phyloP scores from a whole-genome alignment of 2,888 invertebrate genomes.

The Nymphalis urticae region DNA sequence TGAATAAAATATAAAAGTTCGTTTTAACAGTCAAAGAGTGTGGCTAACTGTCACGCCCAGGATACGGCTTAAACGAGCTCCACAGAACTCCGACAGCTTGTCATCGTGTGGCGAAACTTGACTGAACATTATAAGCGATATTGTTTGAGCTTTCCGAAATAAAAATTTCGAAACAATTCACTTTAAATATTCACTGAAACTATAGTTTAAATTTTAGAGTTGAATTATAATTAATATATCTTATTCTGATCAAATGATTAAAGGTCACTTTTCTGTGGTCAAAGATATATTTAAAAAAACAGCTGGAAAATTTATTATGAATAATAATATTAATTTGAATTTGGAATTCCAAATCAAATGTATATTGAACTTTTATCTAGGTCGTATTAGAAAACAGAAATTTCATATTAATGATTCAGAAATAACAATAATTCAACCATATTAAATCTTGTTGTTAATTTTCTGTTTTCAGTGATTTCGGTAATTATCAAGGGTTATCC shows the following conservation, averaged over 20 bases:
- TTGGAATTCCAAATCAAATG: too few relatives aligned
- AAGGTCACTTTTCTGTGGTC: too few relatives aligned
- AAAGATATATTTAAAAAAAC: background rate
- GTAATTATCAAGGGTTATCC: too few relatives aligned
- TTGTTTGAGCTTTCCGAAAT: background rate
- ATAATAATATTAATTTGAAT: too few relatives aligned
- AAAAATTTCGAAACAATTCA: background rate
- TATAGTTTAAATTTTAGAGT: background rate
- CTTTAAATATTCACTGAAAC: background rate
- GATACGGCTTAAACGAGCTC: conserved; percentile 11
- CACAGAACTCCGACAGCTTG: conserved; percentile 13
- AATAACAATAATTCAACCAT: too few relatives aligned
- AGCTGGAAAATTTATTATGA: too few relatives aligned
- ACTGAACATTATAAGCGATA: conserved; percentile 11
- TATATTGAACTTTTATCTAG: too few relatives aligned
- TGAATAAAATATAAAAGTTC: conserved; percentile 19
- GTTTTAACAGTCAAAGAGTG: conserved; percentile 18
- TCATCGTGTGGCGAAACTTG: conserved; percentile 6
- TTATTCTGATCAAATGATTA: too few relatives aligned
- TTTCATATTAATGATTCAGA: too few relatives aligned
- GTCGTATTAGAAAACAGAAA: too few relatives aligned
- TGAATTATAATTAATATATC: background rate
- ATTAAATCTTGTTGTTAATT: too few relatives aligned
- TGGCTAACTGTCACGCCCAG: conserved; percentile 20
- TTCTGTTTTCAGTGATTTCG: too few relatives aligned